Conservation (phyloP, 2,797 vertebrate species). For the Syngnathus acus region DNA sequence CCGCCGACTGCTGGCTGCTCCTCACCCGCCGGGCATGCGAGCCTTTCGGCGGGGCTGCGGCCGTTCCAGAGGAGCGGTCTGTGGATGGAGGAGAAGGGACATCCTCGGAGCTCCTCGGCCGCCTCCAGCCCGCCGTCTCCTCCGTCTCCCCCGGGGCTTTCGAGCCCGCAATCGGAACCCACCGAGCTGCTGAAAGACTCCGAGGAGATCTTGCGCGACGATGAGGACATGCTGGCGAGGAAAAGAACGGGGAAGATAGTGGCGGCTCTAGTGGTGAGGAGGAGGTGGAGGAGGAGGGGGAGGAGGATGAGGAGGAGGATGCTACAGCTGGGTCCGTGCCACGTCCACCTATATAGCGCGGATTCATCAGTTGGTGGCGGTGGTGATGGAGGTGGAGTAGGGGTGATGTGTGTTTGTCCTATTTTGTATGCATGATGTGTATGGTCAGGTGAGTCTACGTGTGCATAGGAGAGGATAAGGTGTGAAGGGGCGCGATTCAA, state of each 20-base stretch:
- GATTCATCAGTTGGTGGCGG: constrained; percentile 66
- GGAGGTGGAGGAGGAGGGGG: constrained; percentile 32
- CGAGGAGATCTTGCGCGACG: constrained; percentile 92
- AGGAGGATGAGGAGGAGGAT: constrained; percentile 31
- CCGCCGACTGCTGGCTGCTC: constrained; percentile 42
- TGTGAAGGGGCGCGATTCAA: constrained; percentile 13
- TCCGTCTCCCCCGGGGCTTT: constrained; percentile 81
- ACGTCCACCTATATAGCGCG: constrained; percentile 56
- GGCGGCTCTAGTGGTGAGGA: constrained; percentile 24
- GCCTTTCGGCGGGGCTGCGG: constrained; percentile 74
- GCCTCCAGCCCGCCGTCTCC: constrained; percentile 55
- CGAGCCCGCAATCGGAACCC: constrained; percentile 84
- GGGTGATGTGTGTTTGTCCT: constrained; percentile 15
- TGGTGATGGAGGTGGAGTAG: constrained; percentile 11
- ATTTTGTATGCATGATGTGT: constrained; percentile 30
- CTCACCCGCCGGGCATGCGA: constrained; percentile 55
- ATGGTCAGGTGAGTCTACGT: constrained; percentile 26
- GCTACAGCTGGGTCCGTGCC: constrained; percentile 57
- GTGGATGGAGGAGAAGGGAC: constrained; percentile 67
- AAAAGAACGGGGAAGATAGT: constrained; percentile 30
- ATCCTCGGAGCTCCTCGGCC: constrained; percentile 57
- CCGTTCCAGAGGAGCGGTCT: constrained; percentile 84
- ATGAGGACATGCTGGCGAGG: constrained; percentile 66
- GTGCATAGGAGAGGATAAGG: constrained; percentile 30
- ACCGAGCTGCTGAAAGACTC: constrained; percentile 96